Percentiles rank a stretch among this genome's conserved stretches.
Evolutionary conservation across 1,140 invertebrate genomes (phyloP).

Genomic region (Drosophila willistoni): DNA sequence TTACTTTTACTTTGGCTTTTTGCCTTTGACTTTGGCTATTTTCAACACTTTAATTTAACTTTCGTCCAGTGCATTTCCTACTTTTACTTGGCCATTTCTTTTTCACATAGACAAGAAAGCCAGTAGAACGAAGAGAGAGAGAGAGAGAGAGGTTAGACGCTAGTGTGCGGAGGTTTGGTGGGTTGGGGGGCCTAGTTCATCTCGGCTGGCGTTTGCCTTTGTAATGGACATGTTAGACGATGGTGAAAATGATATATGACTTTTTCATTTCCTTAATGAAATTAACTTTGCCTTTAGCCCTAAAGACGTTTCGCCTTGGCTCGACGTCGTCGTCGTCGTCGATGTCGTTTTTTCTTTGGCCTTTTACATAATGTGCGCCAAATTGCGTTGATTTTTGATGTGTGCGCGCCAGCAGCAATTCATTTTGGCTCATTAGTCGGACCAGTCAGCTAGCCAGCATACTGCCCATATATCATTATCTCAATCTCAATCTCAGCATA

Average conservation of each 20-base stretch:
- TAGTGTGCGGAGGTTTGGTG: neutral
- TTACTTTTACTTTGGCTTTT: constrained; percentile 42
- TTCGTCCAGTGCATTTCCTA: constrained; percentile 59
- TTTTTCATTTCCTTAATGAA: constrained; percentile 82
- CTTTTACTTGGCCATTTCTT: constrained; percentile 40
- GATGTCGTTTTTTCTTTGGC: constrained; percentile 5
- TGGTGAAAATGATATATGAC: constrained; percentile 80
- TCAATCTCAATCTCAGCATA: constrained; percentile 51
- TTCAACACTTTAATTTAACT: constrained; percentile 76
- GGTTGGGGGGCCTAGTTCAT: no score
- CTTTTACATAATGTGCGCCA: constrained; percentile 75
- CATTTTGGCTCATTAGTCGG: constrained; percentile 77
- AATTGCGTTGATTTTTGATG: constrained; percentile 81
- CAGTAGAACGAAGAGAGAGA: constrained; percentile 19
- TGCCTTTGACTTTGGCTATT: constrained; percentile 53
- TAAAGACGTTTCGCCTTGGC: constrained; percentile 12
- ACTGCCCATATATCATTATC: constrained; percentile 73
- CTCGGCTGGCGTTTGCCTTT: constrained; percentile 47
- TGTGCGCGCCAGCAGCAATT: constrained; percentile 56
- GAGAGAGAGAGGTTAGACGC: neutral
- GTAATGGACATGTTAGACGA: constrained; percentile 79
- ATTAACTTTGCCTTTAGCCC: constrained; percentile 67
- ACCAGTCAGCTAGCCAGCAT: constrained; percentile 64
- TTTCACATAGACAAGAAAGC: constrained; percentile 40
- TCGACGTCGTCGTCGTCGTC: constrained; percentile 9